Conservation (phyloP, 1,140 invertebrate genomes). For the Caenorhabditis latens region DNA sequence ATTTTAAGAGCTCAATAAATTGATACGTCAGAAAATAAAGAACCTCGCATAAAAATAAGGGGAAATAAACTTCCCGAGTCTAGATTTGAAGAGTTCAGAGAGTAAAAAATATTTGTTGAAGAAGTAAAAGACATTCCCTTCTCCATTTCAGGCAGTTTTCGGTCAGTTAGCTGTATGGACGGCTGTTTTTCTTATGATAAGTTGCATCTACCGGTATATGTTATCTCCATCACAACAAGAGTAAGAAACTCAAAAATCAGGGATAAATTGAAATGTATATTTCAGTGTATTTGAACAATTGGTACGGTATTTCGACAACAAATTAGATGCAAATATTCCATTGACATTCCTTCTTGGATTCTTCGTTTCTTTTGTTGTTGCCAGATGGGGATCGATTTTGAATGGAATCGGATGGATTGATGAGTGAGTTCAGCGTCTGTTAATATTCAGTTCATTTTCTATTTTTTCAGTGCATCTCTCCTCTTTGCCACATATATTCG, state of each 20-base stretch:
- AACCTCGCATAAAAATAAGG: background rate
- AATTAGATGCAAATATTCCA: conserved; percentile 78
- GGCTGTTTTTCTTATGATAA: conserved; percentile 87
- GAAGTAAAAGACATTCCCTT: background rate
- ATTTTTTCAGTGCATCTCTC: conserved; percentile 58
- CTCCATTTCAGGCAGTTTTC: conserved; percentile 84
- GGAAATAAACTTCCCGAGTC: conserved; percentile 2
- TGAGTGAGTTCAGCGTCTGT: conserved; percentile 65
- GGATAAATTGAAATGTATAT: background rate
- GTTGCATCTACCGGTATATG: conserved; percentile 88
- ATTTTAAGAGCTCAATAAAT: background rate
- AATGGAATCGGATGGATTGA: conserved; percentile 76
- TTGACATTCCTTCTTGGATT: conserved; percentile 79
- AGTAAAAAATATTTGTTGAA: background rate
- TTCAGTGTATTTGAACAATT: conserved; percentile 77
- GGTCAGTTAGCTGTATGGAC: conserved; percentile 90
- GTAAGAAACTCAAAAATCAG: conserved; percentile 15
- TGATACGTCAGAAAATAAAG: background rate
- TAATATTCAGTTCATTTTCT: background rate
- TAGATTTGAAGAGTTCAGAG: background rate
- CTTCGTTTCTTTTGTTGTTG: conserved; percentile 73
- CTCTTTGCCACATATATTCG: conserved; percentile 65
- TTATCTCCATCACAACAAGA: conserved; percentile 78
- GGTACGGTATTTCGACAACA: conserved; percentile 78
- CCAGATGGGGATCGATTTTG: conserved; percentile 72